Percentiles rank a stretch among this genome's conserved stretches.
These are phyloP conservation scores for Hozukius guyotensis DNA, from an alignment of 2,797 vertebrate genomes.

Conservation along the genomic window DNA sequence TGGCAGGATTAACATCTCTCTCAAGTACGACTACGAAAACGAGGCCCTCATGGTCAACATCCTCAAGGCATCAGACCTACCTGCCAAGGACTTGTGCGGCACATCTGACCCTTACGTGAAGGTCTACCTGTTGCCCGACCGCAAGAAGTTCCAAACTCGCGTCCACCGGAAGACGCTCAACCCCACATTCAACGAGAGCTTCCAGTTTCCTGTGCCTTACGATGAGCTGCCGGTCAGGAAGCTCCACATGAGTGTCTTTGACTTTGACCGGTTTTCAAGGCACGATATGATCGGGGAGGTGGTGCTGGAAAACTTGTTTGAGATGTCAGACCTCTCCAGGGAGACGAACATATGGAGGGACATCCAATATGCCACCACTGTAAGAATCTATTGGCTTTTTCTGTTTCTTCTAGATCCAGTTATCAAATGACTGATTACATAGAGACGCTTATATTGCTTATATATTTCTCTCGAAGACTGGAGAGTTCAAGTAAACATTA, in stretches of 20 bases:
- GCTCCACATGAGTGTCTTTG: slow-evolving; percentile 97
- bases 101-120: slow-evolving; percentile 99
- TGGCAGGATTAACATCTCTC: slow-evolving; percentile 95
- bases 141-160: slow-evolving; percentile 98
- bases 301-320: slow-evolving; percentile 95
- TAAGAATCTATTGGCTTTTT: slow-evolving; percentile 79
- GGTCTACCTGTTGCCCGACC: slow-evolving; percentile 96
- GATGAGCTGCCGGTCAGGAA: slow-evolving; percentile 91
- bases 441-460: background rate
- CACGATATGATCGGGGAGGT: slow-evolving; percentile 99
- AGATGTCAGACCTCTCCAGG: slow-evolving; percentile 93
- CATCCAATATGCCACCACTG: slow-evolving; percentile 94
- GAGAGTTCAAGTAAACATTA: background rate
- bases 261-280: slow-evolving; percentile 97
- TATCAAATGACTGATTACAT: background rate
- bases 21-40: slow-evolving; percentile 96
- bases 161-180: slow-evolving; percentile 98
- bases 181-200: slow-evolving; percentile 93
- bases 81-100: slow-evolving; percentile 97
- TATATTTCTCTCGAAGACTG: background rate
- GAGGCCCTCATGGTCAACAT: slow-evolving; percentile 92
- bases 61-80: slow-evolving; percentile 93
- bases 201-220: slow-evolving; percentile 96
- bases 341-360: slow-evolving; percentile 97
- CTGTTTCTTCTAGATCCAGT: background rate